A percentile compares a stretch with the other conserved stretches of the same genome.
Evolutionary conservation across 2,113 vertebrate genomes (phyloP).

Genomic region (Salvelinus sp.): DNA sequence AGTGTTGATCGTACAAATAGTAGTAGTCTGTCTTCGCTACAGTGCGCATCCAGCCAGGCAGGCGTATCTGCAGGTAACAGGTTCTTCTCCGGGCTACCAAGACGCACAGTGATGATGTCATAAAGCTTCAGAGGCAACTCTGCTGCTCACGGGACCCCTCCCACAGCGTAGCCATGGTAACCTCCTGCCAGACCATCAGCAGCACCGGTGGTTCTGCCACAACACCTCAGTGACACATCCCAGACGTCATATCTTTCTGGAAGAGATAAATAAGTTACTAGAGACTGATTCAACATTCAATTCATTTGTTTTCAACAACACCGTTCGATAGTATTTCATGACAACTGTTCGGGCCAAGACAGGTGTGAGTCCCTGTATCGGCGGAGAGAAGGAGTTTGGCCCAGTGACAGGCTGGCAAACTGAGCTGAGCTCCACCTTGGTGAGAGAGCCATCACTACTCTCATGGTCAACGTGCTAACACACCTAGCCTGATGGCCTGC

Average conservation of each 20-base stretch:
- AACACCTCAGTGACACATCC: slow-evolving; percentile 1
- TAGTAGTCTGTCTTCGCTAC: background rate
- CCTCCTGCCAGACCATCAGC: background rate
- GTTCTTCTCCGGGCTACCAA: background rate
- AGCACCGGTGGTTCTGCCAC: background rate
- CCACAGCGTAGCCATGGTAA: background rate
- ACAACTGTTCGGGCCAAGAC: background rate
- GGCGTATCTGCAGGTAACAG: background rate
- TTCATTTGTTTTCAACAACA: background rate
- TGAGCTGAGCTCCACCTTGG: background rate
- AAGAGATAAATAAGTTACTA: background rate
- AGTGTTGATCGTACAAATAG: too few relatives aligned
- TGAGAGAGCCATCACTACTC: background rate
- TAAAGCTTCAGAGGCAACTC: background rate
- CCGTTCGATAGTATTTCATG: background rate
- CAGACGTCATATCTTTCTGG: background rate
- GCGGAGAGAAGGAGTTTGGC: background rate
- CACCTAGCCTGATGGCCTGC: too few relatives aligned
- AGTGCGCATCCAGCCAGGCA: background rate
- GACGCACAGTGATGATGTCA: background rate
- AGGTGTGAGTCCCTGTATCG: background rate
- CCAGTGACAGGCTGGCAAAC: background rate
- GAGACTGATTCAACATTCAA: background rate
- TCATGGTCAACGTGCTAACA: background rate
- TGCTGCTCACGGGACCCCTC: background rate